Evolutionary conservation across 1,140 invertebrate genomes (phyloP).

Genomic region (Oppia nitens): DNA sequence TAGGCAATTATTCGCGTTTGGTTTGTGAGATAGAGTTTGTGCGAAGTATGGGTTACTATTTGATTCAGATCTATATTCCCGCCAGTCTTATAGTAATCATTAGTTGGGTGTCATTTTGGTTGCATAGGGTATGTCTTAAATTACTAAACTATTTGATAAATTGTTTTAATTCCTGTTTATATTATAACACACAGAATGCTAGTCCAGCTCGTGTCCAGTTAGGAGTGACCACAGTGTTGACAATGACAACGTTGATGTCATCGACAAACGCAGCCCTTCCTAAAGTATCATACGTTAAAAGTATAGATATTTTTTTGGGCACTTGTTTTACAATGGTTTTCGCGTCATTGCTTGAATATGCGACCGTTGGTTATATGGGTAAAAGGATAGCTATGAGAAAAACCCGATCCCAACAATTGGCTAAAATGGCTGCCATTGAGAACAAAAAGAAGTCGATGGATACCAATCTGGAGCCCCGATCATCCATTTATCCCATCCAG

Average conservation of each 20-base stretch:
- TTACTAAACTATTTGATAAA: not conserved
- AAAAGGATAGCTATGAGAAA: slow-evolving; percentile 88
- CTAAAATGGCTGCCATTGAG: slow-evolving; percentile 70
- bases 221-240: slow-evolving; percentile 39
- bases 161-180: too few species aligned
- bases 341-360: slow-evolving; percentile 81
- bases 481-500: not conserved
- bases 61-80: slow-evolving; percentile 39
- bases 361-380: slow-evolving; percentile 84
- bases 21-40: slow-evolving; percentile 31
- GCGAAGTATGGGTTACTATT: slow-evolving; percentile 34
- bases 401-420: slow-evolving; percentile 63
- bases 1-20: slow-evolving; percentile 35
- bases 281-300: slow-evolving; percentile 96
- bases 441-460: not conserved
- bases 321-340: slow-evolving; percentile 98
- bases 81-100: slow-evolving; percentile 35
- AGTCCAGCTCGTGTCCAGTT: slow-evolving; percentile 33
- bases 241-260: slow-evolving; percentile 97
- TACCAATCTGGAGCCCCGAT: not conserved
- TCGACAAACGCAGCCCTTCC: slow-evolving; percentile 93
- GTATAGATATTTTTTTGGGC: slow-evolving; percentile 92
- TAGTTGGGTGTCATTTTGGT: slow-evolving; percentile 36
- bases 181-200: slow-evolving; percentile 22
- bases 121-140: slow-evolving; percentile 24